Base-by-base conservation (phyloP, 2,113 vertebrate genomes). In the Prinia subflava region DNA sequence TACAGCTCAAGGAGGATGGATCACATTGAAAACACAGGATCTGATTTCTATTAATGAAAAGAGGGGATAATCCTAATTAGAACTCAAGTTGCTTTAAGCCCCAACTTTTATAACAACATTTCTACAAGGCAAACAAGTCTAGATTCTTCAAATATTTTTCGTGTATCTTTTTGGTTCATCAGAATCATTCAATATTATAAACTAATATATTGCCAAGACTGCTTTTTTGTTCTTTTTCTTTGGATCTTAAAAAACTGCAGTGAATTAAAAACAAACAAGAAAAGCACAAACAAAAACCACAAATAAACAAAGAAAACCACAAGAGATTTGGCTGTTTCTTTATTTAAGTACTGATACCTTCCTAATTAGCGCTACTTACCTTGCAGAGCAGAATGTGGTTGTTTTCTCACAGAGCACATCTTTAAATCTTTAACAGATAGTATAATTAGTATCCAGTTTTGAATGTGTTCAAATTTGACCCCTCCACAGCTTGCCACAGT, bases 171-270 rank as follows among this genome's bases (percentile, higher is more conserved):
- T 65, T 74, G 6, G 5, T 81, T 86, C 33, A 67, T 55, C 13
- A 83, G 33, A 62, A 90, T 35, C 3, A 55, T 78, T 64, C 27
- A 62, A 12, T 67, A 67, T 55, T 46, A 42, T 10, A 59, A 57
- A 63, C 59, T 0, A 35, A 1, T 3, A 2, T 3, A 17, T 88
- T 71, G 28, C 39, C 42, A 46, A 41, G 4, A 52, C 2, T 64
- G 4, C 0, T 47, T 69, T 93, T 59, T 63, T 59, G 4, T 41
- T 60, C 6, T 60, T 80, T 83, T 79, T 27, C 15, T 85, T 68
- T 64, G 9, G 23, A 76, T 76, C 4, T 0, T 17, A 39, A 76
- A 63, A 79, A 57, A 22, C 4, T 42, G 21, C 6, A 2, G 1
- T 33, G 16, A 81, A 69, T 65, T 10, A 46, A 33, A 56, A 35